phyloP scores from a whole-genome alignment of 2,797 vertebrate genomes.

The Pseudochaenichthys georgianus region DNA sequence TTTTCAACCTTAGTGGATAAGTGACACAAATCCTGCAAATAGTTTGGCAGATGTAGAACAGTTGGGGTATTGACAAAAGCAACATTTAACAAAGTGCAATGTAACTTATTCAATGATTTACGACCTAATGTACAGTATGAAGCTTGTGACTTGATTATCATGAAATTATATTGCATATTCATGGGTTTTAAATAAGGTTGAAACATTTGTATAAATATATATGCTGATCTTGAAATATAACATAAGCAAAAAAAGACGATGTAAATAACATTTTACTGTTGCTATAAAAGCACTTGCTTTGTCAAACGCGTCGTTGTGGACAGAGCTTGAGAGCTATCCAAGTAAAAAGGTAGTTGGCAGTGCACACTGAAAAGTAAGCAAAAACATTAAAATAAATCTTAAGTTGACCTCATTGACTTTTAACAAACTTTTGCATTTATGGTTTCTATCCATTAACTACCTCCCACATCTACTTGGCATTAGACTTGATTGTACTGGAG shows the following conservation, averaged over 20 bases:
- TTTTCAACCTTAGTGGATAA: not conserved
- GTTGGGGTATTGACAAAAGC: not conserved
- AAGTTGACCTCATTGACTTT: slow-evolving; percentile 29
- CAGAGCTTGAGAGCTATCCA: not conserved
- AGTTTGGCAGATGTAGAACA: not conserved
- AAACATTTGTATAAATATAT: not conserved
- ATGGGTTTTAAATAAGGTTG: not conserved
- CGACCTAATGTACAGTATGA: not conserved
- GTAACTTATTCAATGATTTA: too few species aligned
- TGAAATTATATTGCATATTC: not conserved
- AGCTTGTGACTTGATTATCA: not conserved
- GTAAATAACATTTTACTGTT: slow-evolving; percentile 8
- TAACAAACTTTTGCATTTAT: slow-evolving; percentile 58
- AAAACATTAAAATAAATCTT: slow-evolving; percentile 17
- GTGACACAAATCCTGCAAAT: not conserved
- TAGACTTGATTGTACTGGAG: slow-evolving; percentile 36
- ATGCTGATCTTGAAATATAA: not conserved
- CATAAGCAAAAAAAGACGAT: not conserved
- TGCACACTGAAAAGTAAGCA: slow-evolving; percentile 16
- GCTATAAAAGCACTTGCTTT: slow-evolving; percentile 5
- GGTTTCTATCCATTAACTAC: slow-evolving; percentile 49
- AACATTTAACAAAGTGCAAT: not conserved
- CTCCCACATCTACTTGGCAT: slow-evolving; percentile 58
- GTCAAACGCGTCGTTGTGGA: slow-evolving; percentile 3
- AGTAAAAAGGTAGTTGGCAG: slow-evolving; percentile 5